Percentiles rank a stretch among this genome's conserved stretches.
Evolutionary conservation across 2,113 vertebrate genomes (phyloP).

Genomic region (Athene cunicularia): DNA sequence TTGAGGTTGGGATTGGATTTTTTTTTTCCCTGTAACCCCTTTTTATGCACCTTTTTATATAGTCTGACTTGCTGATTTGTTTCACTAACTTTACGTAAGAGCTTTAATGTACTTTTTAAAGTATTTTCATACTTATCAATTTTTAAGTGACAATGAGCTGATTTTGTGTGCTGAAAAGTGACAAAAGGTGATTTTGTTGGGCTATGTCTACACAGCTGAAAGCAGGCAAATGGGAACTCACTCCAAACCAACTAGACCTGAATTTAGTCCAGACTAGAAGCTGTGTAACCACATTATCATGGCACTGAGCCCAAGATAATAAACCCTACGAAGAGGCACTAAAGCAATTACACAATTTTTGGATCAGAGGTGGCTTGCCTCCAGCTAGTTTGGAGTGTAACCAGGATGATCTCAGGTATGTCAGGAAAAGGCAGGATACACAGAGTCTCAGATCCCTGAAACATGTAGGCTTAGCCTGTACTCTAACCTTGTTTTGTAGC

Average conservation of each 20-base stretch:
- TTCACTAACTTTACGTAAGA: neutral
- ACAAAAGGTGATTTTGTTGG: neutral
- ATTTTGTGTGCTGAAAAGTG: neutral
- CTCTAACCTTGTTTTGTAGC: neutral
- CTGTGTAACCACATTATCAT: conserved; percentile 53
- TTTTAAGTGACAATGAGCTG: neutral
- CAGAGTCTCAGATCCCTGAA: neutral
- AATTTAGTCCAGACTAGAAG: conserved; percentile 54
- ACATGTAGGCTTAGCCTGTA: neutral
- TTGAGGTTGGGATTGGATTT: neutral
- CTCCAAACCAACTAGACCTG: conserved; percentile 33
- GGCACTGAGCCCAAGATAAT: conserved; percentile 51
- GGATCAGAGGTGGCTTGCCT: conserved; percentile 40
- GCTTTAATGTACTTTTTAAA: neutral
- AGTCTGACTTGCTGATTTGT: neutral
- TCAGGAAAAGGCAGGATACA: neutral
- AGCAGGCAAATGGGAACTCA: neutral
- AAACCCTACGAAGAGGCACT: conserved; percentile 52
- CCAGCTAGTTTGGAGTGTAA: conserved; percentile 30
- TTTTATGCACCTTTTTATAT: neutral
- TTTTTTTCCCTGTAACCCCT: neutral
- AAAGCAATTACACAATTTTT: conserved; percentile 54
- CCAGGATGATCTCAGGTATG: conserved; percentile 33
- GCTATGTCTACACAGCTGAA: neutral
- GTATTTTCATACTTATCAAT: neutral